Percentiles rank a stretch among this genome's conserved stretches.
Conservation (phyloP, 92 coral and sea anemone genomes). For the Palythoa heliodiscus region DNA sequence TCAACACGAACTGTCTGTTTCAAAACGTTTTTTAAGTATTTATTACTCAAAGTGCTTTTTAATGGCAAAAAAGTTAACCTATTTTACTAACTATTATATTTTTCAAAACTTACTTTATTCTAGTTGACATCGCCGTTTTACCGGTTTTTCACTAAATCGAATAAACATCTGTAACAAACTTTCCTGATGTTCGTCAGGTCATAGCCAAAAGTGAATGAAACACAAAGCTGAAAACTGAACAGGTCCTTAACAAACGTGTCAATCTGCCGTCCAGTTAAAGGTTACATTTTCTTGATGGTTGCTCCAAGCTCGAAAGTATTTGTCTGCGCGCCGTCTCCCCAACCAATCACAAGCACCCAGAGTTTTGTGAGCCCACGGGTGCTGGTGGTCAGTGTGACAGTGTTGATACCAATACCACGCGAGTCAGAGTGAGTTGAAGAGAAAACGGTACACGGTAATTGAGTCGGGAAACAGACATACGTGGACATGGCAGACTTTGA, state of each 20-base stretch:
- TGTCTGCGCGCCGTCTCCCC: conserved; percentile 76
- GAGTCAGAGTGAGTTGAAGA: conserved; percentile 68
- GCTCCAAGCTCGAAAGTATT: conserved; percentile 75
- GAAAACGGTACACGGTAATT: conserved; percentile 53
- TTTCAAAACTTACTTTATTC: not conserved
- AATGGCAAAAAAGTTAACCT: not conserved
- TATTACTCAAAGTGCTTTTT: not conserved
- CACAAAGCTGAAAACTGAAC: not conserved
- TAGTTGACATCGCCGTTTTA: not conserved
- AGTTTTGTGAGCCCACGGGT: conserved; percentile 56
- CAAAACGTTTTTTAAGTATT: not conserved
- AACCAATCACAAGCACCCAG: conserved; percentile 67
- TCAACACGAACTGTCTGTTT: not conserved
- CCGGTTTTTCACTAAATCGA: too few species aligned
- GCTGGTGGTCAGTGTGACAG: conserved; percentile 67
- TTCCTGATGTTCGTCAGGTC: not conserved
- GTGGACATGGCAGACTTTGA: conserved; percentile 82
- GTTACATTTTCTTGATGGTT: conserved; percentile 43
- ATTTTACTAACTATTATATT: not conserved
- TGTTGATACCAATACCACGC: conserved; percentile 75
- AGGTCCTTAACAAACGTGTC: not conserved
- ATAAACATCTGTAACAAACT: not conserved
- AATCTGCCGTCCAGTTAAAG: not conserved
- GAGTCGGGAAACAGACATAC: conserved; percentile 64
- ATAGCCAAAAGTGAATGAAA: not conserved